A percentile compares a stretch with the other conserved stretches of the same genome.
Conservation (phyloP, 1,140 invertebrate genomes). For the Heliconius hewitsoni region DNA sequence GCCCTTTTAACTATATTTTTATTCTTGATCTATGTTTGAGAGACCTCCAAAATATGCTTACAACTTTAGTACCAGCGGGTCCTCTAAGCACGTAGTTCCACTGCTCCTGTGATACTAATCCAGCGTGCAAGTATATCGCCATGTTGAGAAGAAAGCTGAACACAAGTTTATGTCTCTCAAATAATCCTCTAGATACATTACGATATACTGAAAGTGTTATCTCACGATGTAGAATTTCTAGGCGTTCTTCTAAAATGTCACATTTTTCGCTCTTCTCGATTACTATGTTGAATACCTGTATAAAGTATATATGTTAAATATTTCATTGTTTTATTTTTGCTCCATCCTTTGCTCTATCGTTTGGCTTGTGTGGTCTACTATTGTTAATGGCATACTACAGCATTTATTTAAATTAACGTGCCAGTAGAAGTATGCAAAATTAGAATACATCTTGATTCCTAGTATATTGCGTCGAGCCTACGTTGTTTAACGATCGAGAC, state of each 20-base stretch:
- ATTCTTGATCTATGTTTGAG: too few species aligned
- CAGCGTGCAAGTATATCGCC: conserved; percentile 86
- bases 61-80: conserved; percentile 80
- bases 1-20: too few species aligned
- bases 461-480: too few species aligned
- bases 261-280: conserved; percentile 87
- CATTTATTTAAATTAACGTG: too few species aligned
- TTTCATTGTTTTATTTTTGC: neutral
- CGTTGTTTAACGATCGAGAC: too few species aligned
- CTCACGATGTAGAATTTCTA: conserved; percentile 86
- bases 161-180: conserved; percentile 95
- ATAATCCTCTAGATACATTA: conserved; percentile 93
- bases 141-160: conserved; percentile 92
- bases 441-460: too few species aligned
- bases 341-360: too few species aligned
- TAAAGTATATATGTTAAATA: neutral
- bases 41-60: conserved; percentile 38
- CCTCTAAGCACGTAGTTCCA: conserved; percentile 90
- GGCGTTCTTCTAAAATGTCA: conserved; percentile 83
- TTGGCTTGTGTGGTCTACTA: too few species aligned
- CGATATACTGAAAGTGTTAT: conserved; percentile 92
- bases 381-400: too few species aligned
- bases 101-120: conserved; percentile 81
- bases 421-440: too few species aligned
- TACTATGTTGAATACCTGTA: conserved; percentile 88